Evolutionary conservation across 2,113 vertebrate species (phyloP).

Genomic region (Nothocercus julius): DNA sequence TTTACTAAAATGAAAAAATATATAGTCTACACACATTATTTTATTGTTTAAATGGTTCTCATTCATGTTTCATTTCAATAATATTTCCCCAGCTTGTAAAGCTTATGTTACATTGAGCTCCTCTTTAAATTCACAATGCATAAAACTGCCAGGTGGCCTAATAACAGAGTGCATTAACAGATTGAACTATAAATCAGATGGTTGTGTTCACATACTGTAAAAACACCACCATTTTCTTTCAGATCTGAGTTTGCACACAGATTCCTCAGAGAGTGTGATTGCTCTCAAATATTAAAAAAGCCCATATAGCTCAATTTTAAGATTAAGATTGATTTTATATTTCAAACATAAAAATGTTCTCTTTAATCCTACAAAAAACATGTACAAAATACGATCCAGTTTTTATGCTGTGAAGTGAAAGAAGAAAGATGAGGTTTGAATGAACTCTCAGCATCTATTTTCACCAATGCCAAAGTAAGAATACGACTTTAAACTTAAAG

Average conservation of each 20-base stretch:
- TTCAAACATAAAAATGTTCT: constrained; percentile 58
- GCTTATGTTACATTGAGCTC: constrained; percentile 85
- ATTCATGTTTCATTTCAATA: constrained; percentile 88
- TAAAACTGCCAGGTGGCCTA: constrained; percentile 87
- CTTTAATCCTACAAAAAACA: constrained; percentile 26
- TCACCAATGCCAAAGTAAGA: neutral
- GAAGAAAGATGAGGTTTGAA: neutral
- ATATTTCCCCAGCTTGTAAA: constrained; percentile 87
- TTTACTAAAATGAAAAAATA: constrained; percentile 82
- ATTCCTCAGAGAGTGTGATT: constrained; percentile 68
- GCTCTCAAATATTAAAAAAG: constrained; percentile 68
- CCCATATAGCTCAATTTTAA: constrained; percentile 37
- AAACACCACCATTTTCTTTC: constrained; percentile 80
- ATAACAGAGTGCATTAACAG: constrained; percentile 87
- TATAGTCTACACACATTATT: constrained; percentile 81
- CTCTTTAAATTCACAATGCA: constrained; percentile 88
- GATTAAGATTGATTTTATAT: constrained; percentile 59
- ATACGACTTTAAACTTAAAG: neutral
- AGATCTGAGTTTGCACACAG: constrained; percentile 76
- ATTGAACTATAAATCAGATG: constrained; percentile 86
- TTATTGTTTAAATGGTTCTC: constrained; percentile 86
- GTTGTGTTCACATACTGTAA: constrained; percentile 82
- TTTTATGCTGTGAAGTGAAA: neutral
- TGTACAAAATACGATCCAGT: constrained; percentile 1
- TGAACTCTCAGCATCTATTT: neutral